These are phyloP conservation scores for Camponotus fellah DNA, from an alignment of 2,888 invertebrate genomes.

Conservation along the genomic window DNA sequence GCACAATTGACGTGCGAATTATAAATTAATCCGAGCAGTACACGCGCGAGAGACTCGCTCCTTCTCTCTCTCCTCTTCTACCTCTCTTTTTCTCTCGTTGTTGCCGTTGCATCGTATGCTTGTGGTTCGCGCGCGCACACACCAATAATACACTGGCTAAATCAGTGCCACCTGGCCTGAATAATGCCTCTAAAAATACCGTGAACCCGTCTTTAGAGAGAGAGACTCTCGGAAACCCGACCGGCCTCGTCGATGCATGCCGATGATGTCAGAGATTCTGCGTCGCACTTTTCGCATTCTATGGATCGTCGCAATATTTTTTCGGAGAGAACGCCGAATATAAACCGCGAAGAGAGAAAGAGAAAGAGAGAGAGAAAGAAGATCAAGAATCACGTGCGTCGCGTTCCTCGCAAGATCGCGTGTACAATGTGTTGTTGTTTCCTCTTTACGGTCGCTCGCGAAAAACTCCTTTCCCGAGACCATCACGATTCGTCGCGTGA, in stretches of 20 bases:
- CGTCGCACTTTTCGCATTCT: conserved; percentile 16
- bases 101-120: conserved; percentile 62
- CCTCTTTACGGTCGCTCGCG: neutral
- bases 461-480: conserved; percentile 12
- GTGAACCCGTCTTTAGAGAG: conserved; percentile 70
- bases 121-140: conserved; percentile 50
- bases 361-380: no score
- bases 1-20: conserved; percentile 29
- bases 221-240: conserved; percentile 62
- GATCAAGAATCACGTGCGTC: conserved; percentile 10
- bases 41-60: neutral
- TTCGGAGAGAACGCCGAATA: conserved; percentile 1
- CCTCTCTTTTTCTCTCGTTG: conserved; percentile 41
- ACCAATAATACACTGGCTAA: conserved; percentile 80
- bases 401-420: conserved; percentile 18
- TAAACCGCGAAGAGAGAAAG: neutral
- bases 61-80: conserved; percentile 51
- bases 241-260: conserved; percentile 56
- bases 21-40: conserved; percentile 26
- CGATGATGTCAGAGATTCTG: conserved; percentile 60
- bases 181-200: conserved; percentile 82
- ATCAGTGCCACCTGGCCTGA: conserved; percentile 83
- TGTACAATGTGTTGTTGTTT: conserved; percentile 10
- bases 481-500: conserved; percentile 40
- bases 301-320: conserved; percentile 17